Evolutionary conservation across 2,797 vertebrate species (phyloP), one percentile per base, ranked within the genome.

Genomic region (Hoplostethus atlanticus): DNA sequence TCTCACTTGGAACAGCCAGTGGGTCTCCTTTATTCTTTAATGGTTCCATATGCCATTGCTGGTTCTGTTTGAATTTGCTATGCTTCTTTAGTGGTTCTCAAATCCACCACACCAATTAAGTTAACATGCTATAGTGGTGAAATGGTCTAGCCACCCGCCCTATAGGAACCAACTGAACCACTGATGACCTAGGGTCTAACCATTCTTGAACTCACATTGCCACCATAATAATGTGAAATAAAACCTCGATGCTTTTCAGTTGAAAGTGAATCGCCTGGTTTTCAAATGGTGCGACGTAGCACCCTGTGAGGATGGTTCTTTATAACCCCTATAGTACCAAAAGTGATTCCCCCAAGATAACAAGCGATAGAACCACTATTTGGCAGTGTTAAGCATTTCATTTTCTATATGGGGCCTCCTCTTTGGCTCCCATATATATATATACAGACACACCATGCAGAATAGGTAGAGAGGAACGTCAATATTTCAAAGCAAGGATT

Each of bases 71-170:
- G 17, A 52, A 52, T 28, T 28, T 52, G 51, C 21, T 25, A 12
- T 56, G 30, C 31, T n/a, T 10, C 79, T 73, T 87, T 80, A 62
- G 88, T 73, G 87, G 76, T 90, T 90, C 77, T 85, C 83, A 83
- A 82, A 70, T 79, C 52, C 85, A 87, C 88, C 85, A 73, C 88
- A 89, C 60, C 80, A 87, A 85, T 87, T 82, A 88, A 58, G 60
- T 56, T 21, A 28, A 64, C 84, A 76, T 50, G 84, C 74, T 70
- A 63, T 65, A 78, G 83, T 73, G 84, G 76, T 73, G 86, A 80
- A 71, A 56, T 56, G 40, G 40, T 42, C 40, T 42, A 42, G 40
- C 40, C 40, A 42, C 10, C 40, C 10, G 81, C 71, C 62, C 59
- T 68, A 28, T 28, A 2, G 68, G 73, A 76, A 72, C 62, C 64